These are phyloP conservation scores for Neodontobutis hainanensis DNA, from an alignment of 2,113 vertebrate genomes.

Conservation along the genomic window DNA sequence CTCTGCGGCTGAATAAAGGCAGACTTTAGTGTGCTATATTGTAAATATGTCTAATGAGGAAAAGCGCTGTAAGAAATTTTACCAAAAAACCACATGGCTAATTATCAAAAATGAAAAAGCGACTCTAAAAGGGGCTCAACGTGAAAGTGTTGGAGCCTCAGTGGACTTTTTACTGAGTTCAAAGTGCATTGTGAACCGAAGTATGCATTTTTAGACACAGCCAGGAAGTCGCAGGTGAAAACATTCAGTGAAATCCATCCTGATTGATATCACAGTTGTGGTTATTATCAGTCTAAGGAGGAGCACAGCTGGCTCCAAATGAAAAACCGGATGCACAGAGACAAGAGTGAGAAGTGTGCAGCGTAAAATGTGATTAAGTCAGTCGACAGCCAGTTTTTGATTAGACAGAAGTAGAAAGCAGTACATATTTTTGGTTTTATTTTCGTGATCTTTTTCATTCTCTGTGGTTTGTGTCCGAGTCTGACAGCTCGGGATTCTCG, in stretches of 20 bases:
- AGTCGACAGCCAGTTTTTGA: background rate
- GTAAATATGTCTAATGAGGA: too few species aligned
- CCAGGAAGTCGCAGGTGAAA: conserved; percentile 33
- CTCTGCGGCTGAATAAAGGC: too few species aligned
- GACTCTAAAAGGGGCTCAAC: too few species aligned
- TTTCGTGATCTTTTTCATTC: conserved; percentile 49
- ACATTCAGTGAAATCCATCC: conserved; percentile 48
- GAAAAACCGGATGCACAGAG: background rate
- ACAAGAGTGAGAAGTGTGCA: background rate
- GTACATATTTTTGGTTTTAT: conserved; percentile 33
- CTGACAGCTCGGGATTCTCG: conserved; percentile 77
- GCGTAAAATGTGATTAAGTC: background rate
- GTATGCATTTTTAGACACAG: background rate
- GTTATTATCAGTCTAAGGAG: conserved; percentile 20
- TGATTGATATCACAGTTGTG: conserved; percentile 8
- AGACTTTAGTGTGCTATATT: too few species aligned
- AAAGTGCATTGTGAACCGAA: background rate
- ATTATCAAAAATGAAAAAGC: too few species aligned
- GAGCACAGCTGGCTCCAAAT: conserved; percentile 2
- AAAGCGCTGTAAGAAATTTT: too few species aligned
- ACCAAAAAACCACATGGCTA: too few species aligned
- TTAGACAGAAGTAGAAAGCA: conserved; percentile 7
- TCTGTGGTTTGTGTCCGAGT: conserved; percentile 81
- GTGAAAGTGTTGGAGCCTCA: too few species aligned
- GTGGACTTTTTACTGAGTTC: background rate